Percentiles rank a stretch among this genome's conserved stretches.
These are phyloP conservation scores for Amphipoea oculea DNA, from an alignment of 2,888 invertebrate species.

Conservation along the genomic window DNA sequence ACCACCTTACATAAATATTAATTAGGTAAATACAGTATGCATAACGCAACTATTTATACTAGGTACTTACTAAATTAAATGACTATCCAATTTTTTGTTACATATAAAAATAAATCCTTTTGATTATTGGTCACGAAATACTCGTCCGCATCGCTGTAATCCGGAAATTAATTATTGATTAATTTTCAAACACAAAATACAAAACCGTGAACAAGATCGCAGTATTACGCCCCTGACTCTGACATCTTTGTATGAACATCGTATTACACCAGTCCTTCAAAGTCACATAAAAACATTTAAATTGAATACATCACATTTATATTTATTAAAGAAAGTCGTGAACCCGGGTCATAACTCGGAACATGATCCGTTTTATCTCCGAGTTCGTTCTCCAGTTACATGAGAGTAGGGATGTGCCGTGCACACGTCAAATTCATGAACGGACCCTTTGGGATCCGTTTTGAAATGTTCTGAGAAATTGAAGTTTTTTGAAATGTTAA, in stretches of 20 bases:
- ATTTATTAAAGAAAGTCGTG: slow-evolving; percentile 45
- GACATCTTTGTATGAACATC: background rate
- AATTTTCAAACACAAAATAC: background rate
- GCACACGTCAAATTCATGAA: slow-evolving; percentile 25
- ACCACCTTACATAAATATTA: too few species aligned
- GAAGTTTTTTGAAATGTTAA: background rate
- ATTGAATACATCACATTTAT: slow-evolving; percentile 50
- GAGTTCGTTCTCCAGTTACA: slow-evolving; percentile 35
- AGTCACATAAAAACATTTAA: slow-evolving; percentile 37
- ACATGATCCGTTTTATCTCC: slow-evolving; percentile 57
- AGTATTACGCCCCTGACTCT: background rate
- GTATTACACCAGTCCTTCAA: slow-evolving; percentile 9
- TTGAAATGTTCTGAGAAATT: background rate
- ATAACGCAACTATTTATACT: too few species aligned
- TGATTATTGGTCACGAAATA: too few species aligned
- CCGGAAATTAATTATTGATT: too few species aligned
- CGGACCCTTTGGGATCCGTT: slow-evolving; percentile 5
- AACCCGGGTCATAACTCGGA: slow-evolving; percentile 39
- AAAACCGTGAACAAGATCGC: background rate
- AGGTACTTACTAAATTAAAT: too few species aligned
- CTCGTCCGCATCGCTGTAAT: too few species aligned
- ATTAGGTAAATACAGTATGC: too few species aligned
- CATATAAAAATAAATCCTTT: too few species aligned
- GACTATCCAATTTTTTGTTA: too few species aligned
- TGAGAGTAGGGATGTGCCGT: slow-evolving; percentile 20